These are phyloP conservation scores for Perizoma affinitatum DNA, from an alignment of 2,888 invertebrate genomes.

Conservation along the genomic window DNA sequence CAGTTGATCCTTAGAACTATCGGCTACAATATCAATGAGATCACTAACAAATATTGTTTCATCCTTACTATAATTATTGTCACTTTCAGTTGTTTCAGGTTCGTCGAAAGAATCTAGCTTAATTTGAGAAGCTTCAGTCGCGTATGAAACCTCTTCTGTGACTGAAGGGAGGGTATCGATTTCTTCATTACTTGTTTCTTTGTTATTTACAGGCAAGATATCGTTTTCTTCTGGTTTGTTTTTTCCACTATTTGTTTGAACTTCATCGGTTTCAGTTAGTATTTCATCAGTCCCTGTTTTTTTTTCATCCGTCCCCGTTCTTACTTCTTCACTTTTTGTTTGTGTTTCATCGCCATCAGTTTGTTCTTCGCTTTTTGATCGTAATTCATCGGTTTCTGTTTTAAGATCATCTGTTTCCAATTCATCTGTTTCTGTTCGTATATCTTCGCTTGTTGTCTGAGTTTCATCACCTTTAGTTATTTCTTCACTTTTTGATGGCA, in stretches of 20 bases:
- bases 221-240: slow-evolving; percentile 40
- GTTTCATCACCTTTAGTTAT: slow-evolving; percentile 22
- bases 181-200: slow-evolving; percentile 39
- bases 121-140: slow-evolving; percentile 32
- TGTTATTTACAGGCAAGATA: slow-evolving; percentile 48
- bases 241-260: slow-evolving; percentile 23
- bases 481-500: slow-evolving; percentile 29
- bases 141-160: slow-evolving; percentile 34
- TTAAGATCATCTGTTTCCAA: slow-evolving; percentile 25
- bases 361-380: slow-evolving; percentile 25
- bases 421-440: slow-evolving; percentile 24
- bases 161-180: slow-evolving; percentile 38
- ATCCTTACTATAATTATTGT: slow-evolving; percentile 39
- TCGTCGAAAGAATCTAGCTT: slow-evolving; percentile 35
- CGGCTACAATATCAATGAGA: slow-evolving; percentile 38
- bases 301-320: slow-evolving; percentile 16
- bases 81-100: slow-evolving; percentile 36
- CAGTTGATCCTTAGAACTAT: slow-evolving; percentile 37
- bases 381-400: slow-evolving; percentile 28
- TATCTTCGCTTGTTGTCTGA: slow-evolving; percentile 24
- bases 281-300: slow-evolving; percentile 25
- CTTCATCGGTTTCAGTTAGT: slow-evolving; percentile 25
- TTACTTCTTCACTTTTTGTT: slow-evolving; percentile 29
- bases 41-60: slow-evolving; percentile 42
- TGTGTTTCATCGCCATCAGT: slow-evolving; percentile 26